phyloP scores from a whole-genome alignment of 1,140 invertebrate genomes.

The Spodoptera litura region DNA sequence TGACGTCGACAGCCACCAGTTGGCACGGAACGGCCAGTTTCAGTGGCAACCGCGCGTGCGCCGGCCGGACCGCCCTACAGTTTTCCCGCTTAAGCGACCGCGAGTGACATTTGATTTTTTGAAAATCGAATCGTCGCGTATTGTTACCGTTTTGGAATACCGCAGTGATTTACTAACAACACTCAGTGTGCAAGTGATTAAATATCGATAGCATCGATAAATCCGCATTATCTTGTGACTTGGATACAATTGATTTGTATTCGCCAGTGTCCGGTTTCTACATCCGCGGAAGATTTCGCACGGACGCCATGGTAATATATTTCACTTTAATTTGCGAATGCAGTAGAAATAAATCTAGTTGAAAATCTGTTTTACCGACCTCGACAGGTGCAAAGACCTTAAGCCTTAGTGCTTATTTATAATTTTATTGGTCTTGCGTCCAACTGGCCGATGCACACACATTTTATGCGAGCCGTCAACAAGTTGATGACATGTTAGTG shows the following conservation, averaged over 20 bases:
- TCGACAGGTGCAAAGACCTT: slow-evolving; percentile 32
- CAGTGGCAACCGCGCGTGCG: slow-evolving; percentile 71
- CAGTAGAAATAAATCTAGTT: slow-evolving; percentile 25
- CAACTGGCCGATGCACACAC: slow-evolving; percentile 2
- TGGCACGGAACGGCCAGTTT: slow-evolving; percentile 65
- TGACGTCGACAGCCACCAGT: slow-evolving; percentile 60
- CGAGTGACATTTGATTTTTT: slow-evolving; percentile 67
- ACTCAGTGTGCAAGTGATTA: slow-evolving; percentile 54
- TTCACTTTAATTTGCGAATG: neutral
- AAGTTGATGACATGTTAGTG: slow-evolving; percentile 26
- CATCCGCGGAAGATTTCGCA: slow-evolving; percentile 54
- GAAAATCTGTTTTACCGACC: slow-evolving; percentile 12
- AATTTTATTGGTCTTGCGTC: slow-evolving; percentile 27
- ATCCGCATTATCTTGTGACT: slow-evolving; percentile 50
- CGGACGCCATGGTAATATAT: slow-evolving; percentile 52
- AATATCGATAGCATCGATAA: slow-evolving; percentile 46
- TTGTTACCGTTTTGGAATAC: slow-evolving; percentile 37
- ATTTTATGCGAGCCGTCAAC: slow-evolving; percentile 21
- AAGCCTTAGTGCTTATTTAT: slow-evolving; percentile 23
- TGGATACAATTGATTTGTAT: slow-evolving; percentile 51
- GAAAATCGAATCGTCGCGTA: slow-evolving; percentile 49
- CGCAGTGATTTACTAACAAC: slow-evolving; percentile 49
- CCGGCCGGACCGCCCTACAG: slow-evolving; percentile 62
- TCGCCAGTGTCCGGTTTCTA: slow-evolving; percentile 49
- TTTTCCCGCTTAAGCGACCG: slow-evolving; percentile 65